Evolutionary conservation across 2,888 invertebrate genomes (phyloP), one percentile per base, ranked within the genome.

Genomic region (Adelphocoris suturalis): DNA sequence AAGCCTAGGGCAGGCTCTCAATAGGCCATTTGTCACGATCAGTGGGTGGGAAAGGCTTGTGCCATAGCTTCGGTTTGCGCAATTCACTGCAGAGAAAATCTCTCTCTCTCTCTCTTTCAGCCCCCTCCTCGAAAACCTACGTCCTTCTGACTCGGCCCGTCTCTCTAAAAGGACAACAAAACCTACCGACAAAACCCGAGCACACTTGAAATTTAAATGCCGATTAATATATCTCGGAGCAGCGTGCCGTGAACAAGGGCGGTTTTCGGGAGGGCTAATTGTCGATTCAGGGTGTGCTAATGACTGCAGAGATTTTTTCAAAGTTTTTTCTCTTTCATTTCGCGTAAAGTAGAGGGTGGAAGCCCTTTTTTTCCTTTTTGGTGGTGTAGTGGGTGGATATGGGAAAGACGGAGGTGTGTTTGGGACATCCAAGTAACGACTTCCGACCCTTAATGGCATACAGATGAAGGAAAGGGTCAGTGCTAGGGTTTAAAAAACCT

Each of bases 261-360:
- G 86, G 86, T 80, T 88, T 88, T 76, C 12, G 57, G 76, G n/a
- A 52, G 28, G 86, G 68, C 88, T 88, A 88, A 88, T 88, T 88
- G 88, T 88, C 88, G 80, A 88, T 88, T 88, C 88, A 88, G 88
- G 88, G 88, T 88, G 88, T 88, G 88, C 88, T 88, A 88, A 88
- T 88, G 88, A 88, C 88, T 88, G 88, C 88, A 55, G 88, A 28
- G 88, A 13, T 80, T 78, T 88, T 88, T 88, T 88, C 16, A 14
- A 19, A 23, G 28, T n/a, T 76, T 75, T 76, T 48, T 68, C 75
- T 68, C 48, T 7, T 23, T 61, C 61, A 84, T 84, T 84, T 57
- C 55, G 19, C 84, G 47, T 14, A 55, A n/a, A n/a, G 68, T 23
- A 13, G 68, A 11, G 68, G 68, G 68, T 7, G n/a, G 57, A n/a